Evolutionary conservation across 2,888 invertebrate species (phyloP), one percentile per base, ranked within the genome.

Genomic region (Stegophylla sp.): DNA sequence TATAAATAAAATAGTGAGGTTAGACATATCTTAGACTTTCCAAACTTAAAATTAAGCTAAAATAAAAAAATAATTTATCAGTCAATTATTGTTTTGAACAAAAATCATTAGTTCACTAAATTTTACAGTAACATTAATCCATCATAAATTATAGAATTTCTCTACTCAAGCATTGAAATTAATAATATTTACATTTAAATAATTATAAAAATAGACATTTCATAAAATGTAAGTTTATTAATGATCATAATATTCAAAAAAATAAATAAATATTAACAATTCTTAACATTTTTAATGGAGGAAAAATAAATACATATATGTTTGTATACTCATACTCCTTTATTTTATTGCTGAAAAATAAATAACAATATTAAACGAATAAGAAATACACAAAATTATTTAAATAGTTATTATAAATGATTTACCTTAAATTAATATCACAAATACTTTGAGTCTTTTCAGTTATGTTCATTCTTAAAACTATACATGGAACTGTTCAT

Each of bases 341-440:
- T 73, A 43, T 51, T 13, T 17, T 51, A 51, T 12, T n/a, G 23
- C 75, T 75, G 64, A 64, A 75, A 75, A 64, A 64, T 72, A 61
- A 23, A 61, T 61, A 56, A 69, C 26, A 69, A 69, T 45, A 9
- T 43, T 5, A 43, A 45, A 17, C 41, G 20, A 53, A 61, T 45
- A 74, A 17, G 5, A 28, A 20, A 7, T 64, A 13, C 13, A 26
- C 13, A 51, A 51, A 63, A 34, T 34, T 10, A 28, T 45, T 15
- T 28, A 43, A 12, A 41, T 13, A 53, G 15, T 66, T 56, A 15
- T 28, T 15, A 10, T 28, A 67, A 26, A 7, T 34, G 7, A 59
- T 28, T 48, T 79, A 79, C 79, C 79, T 79, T 79, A 79, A 69
- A 79, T 79, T 79, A 79, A 79, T 79, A 79, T 79, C 79, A 79